Conservation (phyloP, 2,113 vertebrate species). For the Probosciger aterrimus region DNA sequence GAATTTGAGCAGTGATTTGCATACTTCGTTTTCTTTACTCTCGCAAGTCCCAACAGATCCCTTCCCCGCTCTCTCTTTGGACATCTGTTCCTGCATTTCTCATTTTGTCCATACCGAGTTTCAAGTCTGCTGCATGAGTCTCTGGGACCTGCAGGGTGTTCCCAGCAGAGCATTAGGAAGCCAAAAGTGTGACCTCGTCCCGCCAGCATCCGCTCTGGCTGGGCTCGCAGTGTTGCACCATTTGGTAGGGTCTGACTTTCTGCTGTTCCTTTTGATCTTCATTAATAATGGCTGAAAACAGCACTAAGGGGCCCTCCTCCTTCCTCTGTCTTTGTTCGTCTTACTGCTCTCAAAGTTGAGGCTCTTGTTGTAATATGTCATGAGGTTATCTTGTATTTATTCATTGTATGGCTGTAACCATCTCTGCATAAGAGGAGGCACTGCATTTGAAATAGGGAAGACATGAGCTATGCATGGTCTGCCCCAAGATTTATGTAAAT, state of each 20-base stretch:
- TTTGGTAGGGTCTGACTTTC: not conserved
- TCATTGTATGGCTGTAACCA: not conserved
- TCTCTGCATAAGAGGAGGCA: not conserved
- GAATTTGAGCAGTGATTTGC: conserved; percentile 6
- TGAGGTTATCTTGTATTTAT: not conserved
- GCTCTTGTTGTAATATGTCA: not conserved
- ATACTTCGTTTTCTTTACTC: conserved; percentile 22
- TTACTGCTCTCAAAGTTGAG: not conserved
- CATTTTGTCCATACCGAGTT: not conserved
- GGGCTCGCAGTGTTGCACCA: not conserved
- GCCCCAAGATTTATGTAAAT: conserved; percentile 49
- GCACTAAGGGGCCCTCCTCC: not conserved
- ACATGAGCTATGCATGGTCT: not conserved
- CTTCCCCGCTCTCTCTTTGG: conserved; percentile 20
- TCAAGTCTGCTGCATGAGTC: not conserved
- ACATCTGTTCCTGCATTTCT: conserved; percentile 53
- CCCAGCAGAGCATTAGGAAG: not conserved
- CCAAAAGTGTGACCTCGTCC: not conserved
- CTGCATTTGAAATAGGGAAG: not conserved
- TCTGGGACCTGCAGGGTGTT: not conserved
- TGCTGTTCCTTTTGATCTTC: not conserved
- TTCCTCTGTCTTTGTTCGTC: not conserved
- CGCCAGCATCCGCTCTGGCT: not conserved
- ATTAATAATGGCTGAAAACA: not conserved
- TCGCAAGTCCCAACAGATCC: conserved; percentile 36